Base-by-base conservation (phyloP, 2,113 vertebrate species). In the Ammospiza caudacuta region DNA sequence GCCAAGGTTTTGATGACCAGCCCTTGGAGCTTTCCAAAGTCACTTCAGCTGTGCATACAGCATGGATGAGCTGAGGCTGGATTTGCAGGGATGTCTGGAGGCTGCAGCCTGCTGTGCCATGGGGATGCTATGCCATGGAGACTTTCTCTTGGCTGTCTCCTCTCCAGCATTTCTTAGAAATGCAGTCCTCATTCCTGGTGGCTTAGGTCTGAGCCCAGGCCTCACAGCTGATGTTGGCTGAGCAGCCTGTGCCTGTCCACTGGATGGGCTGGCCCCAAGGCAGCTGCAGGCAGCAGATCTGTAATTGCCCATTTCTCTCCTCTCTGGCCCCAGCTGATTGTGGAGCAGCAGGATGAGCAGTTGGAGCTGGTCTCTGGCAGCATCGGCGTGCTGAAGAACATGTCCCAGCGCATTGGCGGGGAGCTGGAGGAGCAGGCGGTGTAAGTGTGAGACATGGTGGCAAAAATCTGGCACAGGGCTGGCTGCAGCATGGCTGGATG, bases 371-470 rank as follows among this genome's bases (percentile, higher is more conserved):
- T 99, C 93, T 99, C 99, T 29, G 99, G 99, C 97, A 99, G 99
- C 89, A 99, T 99, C 1, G 99, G 99, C 27, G 99, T 99, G 89
- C 97, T 99, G 95, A 99, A 99, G 98, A 99, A 99, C 98, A 99
- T 99, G 99, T 99, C 99, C 15, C 98, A 99, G 95, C 98, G 99
- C 92, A 99, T 99, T 14, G 99, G 99, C 5, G 98, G 99, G 96
- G 99, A 99, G 97, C 97, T 99, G 97, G 99, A 99, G 47, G 99
- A 99, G 31, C 99, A 99, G 96, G 98, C 99, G 18, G 99, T 99
- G 99, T 99, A 98, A 99, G 99, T 97, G 67, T 20, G 78, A 90
- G 94, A 61, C 1, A 0, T 12, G 21, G 33, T 2, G 0, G 66
- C 1, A 11, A 51, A 87, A 87, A 25, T 44, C 29, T 8, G 4